Evolutionary conservation across 1,140 invertebrate genomes (phyloP).

Genomic region (Drosophila takahashii): DNA sequence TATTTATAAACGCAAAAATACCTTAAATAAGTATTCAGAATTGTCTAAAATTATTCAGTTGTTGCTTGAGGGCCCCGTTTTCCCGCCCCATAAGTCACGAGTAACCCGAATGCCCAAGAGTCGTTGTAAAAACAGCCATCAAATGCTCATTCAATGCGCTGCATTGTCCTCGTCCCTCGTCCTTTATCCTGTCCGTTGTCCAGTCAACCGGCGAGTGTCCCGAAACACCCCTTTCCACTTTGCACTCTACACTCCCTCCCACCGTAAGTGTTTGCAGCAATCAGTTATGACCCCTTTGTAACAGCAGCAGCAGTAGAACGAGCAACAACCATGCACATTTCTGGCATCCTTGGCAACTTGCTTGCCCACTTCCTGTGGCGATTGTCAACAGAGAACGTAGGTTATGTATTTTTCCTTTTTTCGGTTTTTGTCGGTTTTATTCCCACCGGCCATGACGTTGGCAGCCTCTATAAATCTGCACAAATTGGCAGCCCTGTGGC

Average conservation of each 20-base stretch:
- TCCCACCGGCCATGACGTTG: conserved; percentile 34
- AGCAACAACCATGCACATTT: conserved; percentile 43
- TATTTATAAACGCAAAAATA: no score
- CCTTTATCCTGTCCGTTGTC: conserved; percentile 20
- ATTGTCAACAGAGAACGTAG: conserved; percentile 71
- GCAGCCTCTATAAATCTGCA: conserved; percentile 78
- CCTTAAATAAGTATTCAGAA: not conserved
- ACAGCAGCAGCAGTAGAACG: conserved; percentile 16
- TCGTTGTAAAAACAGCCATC: conserved; percentile 46
- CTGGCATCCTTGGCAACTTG: conserved; percentile 57
- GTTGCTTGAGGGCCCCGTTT: conserved; percentile 12
- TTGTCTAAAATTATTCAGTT: not conserved
- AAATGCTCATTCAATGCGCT: conserved; percentile 56
- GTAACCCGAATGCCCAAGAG: conserved; percentile 36
- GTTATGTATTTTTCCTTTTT: conserved; percentile 44
- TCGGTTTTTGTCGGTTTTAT: conserved; percentile 26
- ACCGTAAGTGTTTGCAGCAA: conserved; percentile 74
- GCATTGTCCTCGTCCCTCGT: conserved; percentile 28
- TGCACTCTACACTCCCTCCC: not conserved
- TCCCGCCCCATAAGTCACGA: conserved; percentile 12
- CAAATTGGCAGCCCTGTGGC: conserved; percentile 82
- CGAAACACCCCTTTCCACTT: not conserved
- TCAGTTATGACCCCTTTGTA: conserved; percentile 70
- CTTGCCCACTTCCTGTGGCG: conserved; percentile 69
- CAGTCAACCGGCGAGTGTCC: conserved; percentile 13